Base-by-base conservation (phyloP, 2,888 invertebrate genomes). In the Deilephila porcellus region DNA sequence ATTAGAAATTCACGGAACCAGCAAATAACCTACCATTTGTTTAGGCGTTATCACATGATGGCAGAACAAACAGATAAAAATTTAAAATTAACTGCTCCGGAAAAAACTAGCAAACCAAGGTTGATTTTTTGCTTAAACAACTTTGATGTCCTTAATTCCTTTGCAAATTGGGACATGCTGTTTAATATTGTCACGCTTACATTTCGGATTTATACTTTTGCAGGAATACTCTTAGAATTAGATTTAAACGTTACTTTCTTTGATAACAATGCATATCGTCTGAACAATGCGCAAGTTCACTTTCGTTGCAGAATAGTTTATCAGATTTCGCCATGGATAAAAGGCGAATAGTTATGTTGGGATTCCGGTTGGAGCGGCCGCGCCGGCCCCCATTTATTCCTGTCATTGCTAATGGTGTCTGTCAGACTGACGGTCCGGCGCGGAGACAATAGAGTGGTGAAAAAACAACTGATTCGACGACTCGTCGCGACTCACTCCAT, bases 341-440 rank as follows among this genome's bases (percentile, higher is more conserved):
- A 62, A 73, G 73, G 76, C 73, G 72, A 73, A 76, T 76, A 77
- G 78, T 77, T 75, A 71, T 73, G 78, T 80, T 79, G 82, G 82
- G 79, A 83, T 83, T 64, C 72, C 59, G 37, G 67, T 83, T 80
- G 80, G 80, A 79, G 80, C 78, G 81, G 87, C 85, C 86, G 84
- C 82, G 87, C 85, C 86, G 84, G 82, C 75, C 78, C 79, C 82
- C 84, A 89, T 89, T 88, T 86, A 85, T 89, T 83, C 82, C 79
- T 81, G 82, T 86, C 85, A 84, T 82, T 84, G 85, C 86, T 85
- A 89, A 89, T 89, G 84, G 80, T 83, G 80, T 84, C 88, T 91
- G 90, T 89, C 89, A 87, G 81, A 82, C 72, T 81, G 83, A 82
- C 82, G 78, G 77, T 78, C 76, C 70, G 63, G 74, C 71, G 64